Percentiles rank a stretch among this genome's conserved stretches.
Evolutionary conservation across 2,797 vertebrate genomes (phyloP).

Genomic region (Ibycter americanus): DNA sequence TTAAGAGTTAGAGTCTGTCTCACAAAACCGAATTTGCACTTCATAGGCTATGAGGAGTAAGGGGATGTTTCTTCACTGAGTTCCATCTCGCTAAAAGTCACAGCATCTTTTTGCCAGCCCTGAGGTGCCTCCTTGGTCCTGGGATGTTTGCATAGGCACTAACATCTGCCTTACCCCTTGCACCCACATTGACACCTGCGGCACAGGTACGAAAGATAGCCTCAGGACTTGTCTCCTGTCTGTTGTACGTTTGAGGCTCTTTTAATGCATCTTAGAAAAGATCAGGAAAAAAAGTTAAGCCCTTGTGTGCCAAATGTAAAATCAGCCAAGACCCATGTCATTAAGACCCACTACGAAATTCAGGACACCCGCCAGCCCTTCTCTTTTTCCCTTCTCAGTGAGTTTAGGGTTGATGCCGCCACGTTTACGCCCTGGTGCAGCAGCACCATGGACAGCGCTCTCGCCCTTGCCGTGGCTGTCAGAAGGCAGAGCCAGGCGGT

Average conservation of each 20-base stretch:
- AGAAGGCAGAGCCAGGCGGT: neutral
- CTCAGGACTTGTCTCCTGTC: neutral
- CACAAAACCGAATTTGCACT: neutral
- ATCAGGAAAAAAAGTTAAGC: neutral
- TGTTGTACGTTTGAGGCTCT: neutral
- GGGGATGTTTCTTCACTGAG: neutral
- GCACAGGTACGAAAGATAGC: neutral
- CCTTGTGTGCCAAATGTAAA: neutral
- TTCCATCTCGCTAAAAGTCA: neutral
- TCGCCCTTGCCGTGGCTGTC: too few relatives aligned
- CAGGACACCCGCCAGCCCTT: neutral
- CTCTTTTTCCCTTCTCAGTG: neutral
- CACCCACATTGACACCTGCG: fast-evolving
- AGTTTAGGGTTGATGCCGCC: neutral
- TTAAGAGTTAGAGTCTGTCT: neutral
- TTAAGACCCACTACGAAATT: neutral
- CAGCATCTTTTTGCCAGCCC: neutral
- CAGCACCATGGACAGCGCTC: neutral
- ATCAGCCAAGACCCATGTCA: neutral
- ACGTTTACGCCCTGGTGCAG: neutral
- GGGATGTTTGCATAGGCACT: neutral
- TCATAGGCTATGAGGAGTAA: neutral
- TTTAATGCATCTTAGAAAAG: neutral
- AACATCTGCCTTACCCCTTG: neutral
- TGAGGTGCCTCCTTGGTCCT: neutral